Percentiles rank a stretch among this genome's conserved stretches.
These are phyloP conservation scores for Cyaniris semiargus DNA, from an alignment of 2,888 invertebrate species.

Conservation along the genomic window DNA sequence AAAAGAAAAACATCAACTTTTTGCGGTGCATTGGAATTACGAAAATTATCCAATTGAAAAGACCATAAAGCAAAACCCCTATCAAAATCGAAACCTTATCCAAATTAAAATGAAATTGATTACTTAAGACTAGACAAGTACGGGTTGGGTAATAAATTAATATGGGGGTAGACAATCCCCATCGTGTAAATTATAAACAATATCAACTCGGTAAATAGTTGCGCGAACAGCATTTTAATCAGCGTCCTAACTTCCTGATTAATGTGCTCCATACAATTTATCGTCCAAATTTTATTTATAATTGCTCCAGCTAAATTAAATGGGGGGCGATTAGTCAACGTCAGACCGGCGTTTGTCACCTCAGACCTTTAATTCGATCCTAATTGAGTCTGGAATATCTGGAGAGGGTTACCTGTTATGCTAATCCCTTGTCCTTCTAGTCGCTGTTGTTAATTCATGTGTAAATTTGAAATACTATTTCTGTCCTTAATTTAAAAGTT, in stretches of 20 bases:
- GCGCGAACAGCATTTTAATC: slow-evolving; percentile 79
- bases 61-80: not conserved
- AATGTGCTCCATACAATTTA: slow-evolving; percentile 77
- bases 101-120: not conserved
- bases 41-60: too few relatives aligned
- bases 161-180: slow-evolving; percentile 62
- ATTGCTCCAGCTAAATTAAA: slow-evolving; percentile 78
- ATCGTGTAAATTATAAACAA: slow-evolving; percentile 77
- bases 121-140: slow-evolving; percentile 9
- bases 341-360: slow-evolving; percentile 75
- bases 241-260: slow-evolving; percentile 82
- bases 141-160: slow-evolving; percentile 15
- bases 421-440: slow-evolving; percentile 45
- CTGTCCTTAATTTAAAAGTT: not conserved
- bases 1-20: not conserved
- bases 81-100: not conserved
- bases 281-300: slow-evolving; percentile 80
- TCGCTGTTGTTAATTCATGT: not conserved
- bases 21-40: not conserved
- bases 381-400: slow-evolving; percentile 68
- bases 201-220: slow-evolving; percentile 78
- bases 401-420: slow-evolving; percentile 48
- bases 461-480: too few relatives aligned
- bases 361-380: slow-evolving; percentile 72
- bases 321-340: slow-evolving; percentile 75